Percentiles rank a stretch among this genome's conserved stretches.
phyloP scores from a whole-genome alignment of 2,888 invertebrate genomes.

The Chloroclysta siterata region DNA sequence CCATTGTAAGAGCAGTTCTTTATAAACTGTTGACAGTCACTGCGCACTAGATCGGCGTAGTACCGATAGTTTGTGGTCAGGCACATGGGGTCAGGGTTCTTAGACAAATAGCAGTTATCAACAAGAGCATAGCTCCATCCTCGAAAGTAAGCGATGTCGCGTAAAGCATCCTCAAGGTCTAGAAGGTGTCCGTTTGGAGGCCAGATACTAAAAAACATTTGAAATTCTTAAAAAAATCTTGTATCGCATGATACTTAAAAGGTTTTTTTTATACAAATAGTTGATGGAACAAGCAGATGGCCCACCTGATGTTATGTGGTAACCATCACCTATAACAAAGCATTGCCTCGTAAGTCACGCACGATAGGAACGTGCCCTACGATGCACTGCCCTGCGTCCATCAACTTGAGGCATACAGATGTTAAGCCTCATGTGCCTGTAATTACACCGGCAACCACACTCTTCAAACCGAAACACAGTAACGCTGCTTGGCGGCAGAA shows the following conservation, averaged over 20 bases:
- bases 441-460: too few species aligned
- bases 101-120: conserved; percentile 83
- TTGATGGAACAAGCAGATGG: too few species aligned
- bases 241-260: background rate
- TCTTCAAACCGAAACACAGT: too few species aligned
- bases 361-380: too few species aligned
- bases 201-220: conserved; percentile 78
- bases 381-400: too few species aligned
- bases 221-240: background rate
- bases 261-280: too few species aligned
- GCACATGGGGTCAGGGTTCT: conserved; percentile 81
- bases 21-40: conserved; percentile 79
- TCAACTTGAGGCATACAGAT: too few species aligned
- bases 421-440: too few species aligned
- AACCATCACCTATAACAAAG: too few species aligned
- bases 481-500: too few species aligned
- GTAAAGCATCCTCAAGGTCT: conserved; percentile 88
- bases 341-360: too few species aligned
- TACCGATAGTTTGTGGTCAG: conserved; percentile 85
- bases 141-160: conserved; percentile 88
- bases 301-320: too few species aligned
- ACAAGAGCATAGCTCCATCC: conserved; percentile 88
- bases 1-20: conserved; percentile 82
- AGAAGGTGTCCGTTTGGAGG: conserved; percentile 86
- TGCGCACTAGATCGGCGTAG: conserved; percentile 83